A percentile compares a stretch with the other conserved stretches of the same genome.
Evolutionary conservation across 2,113 vertebrate species (phyloP).

Genomic region (Hylia prasina): DNA sequence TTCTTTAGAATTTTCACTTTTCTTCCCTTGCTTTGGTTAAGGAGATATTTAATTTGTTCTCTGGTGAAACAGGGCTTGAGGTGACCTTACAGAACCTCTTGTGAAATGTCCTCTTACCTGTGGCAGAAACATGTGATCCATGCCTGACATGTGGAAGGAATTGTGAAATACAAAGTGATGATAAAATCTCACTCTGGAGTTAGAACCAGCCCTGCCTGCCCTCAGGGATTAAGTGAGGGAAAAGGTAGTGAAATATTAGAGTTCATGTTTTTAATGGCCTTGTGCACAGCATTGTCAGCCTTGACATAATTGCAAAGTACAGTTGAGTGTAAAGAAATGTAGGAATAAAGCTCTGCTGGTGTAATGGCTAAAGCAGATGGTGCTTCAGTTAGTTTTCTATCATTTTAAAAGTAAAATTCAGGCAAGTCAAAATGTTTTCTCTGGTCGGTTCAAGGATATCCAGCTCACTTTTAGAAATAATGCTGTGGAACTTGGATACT

Average conservation of each 20-base stretch:
- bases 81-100: not conserved
- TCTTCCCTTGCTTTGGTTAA: not conserved
- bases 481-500: not conserved
- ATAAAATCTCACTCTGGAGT: constrained; percentile 4
- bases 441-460: not conserved
- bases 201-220: not conserved
- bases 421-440: not conserved
- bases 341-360: not conserved
- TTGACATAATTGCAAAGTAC: not conserved
- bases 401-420: not conserved
- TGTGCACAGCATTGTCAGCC: not conserved
- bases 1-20: not conserved
- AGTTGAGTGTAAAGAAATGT: not conserved
- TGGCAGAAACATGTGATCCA: not conserved
- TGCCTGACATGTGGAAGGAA: not conserved
- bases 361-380: not conserved
- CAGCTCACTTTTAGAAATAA: not conserved
- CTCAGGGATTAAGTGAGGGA: not conserved
- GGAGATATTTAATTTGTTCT: not conserved
- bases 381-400: not conserved
- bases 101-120: not conserved
- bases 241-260: not conserved
- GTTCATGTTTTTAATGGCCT: not conserved
- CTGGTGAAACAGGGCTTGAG: not conserved
- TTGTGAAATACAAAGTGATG: not conserved